These are phyloP conservation scores for Aradophagus sp. DNA, from an alignment of 1,140 invertebrate species.

Conservation along the genomic window DNA sequence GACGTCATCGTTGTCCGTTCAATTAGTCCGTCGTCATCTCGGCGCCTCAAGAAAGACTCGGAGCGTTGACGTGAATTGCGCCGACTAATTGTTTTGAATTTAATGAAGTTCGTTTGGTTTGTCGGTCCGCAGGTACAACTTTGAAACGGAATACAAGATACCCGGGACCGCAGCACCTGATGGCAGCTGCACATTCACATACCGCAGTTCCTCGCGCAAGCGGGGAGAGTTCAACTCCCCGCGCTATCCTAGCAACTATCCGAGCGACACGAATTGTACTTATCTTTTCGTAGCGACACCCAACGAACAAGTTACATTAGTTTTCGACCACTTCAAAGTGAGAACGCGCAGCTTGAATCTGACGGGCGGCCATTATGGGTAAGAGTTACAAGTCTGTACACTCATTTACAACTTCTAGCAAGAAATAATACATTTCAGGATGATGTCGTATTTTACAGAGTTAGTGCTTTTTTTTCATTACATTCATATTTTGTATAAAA, in stretches of 20 bases:
- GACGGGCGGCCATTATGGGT: constrained; percentile 78
- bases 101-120: constrained; percentile 20
- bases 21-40: no score
- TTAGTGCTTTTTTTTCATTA: not conserved
- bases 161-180: constrained; percentile 94
- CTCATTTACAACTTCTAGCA: no score
- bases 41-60: no score
- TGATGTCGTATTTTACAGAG: no score
- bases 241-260: constrained; percentile 95
- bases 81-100: no score
- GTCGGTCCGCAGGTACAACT: constrained; percentile 79
- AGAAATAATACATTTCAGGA: no score
- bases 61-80: no score
- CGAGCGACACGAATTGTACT: constrained; percentile 92
- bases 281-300: constrained; percentile 90
- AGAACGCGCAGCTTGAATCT: constrained; percentile 79
- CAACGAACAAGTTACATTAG: constrained; percentile 92
- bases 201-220: constrained; percentile 88
- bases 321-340: constrained; percentile 95
- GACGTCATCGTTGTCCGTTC: no score
- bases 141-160: constrained; percentile 93
- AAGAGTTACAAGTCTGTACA: no score
- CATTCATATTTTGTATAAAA: no score
- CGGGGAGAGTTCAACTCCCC: constrained; percentile 96
- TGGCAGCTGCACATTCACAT: constrained; percentile 92